Evolutionary conservation across 2,113 vertebrate species (phyloP), one percentile per base, ranked within the genome.

Genomic region (Stercorarius parasiticus): DNA sequence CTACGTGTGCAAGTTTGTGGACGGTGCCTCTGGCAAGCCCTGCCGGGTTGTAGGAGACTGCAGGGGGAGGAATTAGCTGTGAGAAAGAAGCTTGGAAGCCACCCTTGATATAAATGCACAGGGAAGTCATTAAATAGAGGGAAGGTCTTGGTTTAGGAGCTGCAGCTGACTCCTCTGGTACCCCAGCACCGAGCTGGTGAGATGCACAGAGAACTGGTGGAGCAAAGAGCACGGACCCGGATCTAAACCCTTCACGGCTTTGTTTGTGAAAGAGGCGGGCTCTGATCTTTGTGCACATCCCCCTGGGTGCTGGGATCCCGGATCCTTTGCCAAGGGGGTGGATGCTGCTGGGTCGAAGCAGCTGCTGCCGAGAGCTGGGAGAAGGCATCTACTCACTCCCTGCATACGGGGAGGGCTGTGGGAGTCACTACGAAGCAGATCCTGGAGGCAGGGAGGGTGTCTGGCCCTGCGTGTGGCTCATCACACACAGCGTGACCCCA

Each of bases 381-480:
- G 32, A 38, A 32, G 6, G 13, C 7, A 13, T 45, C 65, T 1
- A 3, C 45, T 73, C 0, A 1, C n/a, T 26, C 69, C 53, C 62
- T 1, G 1, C 13, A 4, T 26, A 20, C 0, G 2, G 26, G 34
- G 30, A 11, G 0, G 9, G 55, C 62, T 43, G 22, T 16, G 23
- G 55, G 27, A 42, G 47, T 50, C 49, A 5, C 55, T 21, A 2
- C 7, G 6, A 30, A 69, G 69, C 32, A 52, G 55, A 27, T 64
- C 17, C 10, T 32, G 38, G 56, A 47, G 38, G 64, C 25, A 30
- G 40, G 61, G 36, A 38, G 14, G 27, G 74, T 15, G n/a, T 32
- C 45, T 21, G 42, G 20, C 36, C 18, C 36, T 25, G 65, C 2
- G 0, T 43, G 45, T 2, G 1, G 29, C 86, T 90, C 3, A 0